A percentile compares a stretch with the other conserved stretches of the same genome.
Evolutionary conservation across 2,888 invertebrate genomes (phyloP).

Genomic region (Perizoma affinitatum): DNA sequence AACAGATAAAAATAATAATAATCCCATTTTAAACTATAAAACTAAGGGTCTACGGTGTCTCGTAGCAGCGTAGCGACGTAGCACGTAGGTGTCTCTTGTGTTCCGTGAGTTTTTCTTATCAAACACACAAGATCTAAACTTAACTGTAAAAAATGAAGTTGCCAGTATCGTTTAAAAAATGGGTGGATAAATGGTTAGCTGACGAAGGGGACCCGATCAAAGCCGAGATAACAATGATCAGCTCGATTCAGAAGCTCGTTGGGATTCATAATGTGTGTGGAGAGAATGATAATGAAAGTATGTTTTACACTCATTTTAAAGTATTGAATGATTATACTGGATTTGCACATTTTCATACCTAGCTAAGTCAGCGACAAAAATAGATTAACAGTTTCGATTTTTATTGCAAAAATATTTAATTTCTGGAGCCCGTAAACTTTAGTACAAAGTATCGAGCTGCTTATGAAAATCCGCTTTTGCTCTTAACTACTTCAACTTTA

Average conservation of each 20-base stretch:
- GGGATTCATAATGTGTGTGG: slow-evolving; percentile 61
- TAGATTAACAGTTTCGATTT: too few species aligned
- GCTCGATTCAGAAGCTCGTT: slow-evolving; percentile 52
- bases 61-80: slow-evolving; percentile 22
- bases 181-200: slow-evolving; percentile 30
- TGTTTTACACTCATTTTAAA: not conserved
- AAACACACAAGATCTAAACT: not conserved
- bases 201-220: slow-evolving; percentile 50
- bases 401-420: too few species aligned
- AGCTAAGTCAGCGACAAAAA: too few species aligned
- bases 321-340: too few species aligned
- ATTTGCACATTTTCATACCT: too few species aligned
- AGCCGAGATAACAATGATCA: slow-evolving; percentile 52
- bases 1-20: not conserved
- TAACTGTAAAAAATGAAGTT: slow-evolving; percentile 16
- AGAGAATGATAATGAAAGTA: slow-evolving; percentile 47
- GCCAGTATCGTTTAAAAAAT: slow-evolving; percentile 14
- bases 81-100: not conserved
- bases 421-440: too few species aligned
- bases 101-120: not conserved
- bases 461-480: too few species aligned
- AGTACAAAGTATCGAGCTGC: too few species aligned
- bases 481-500: too few species aligned
- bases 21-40: not conserved
- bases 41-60: slow-evolving; percentile 2